Evolutionary conservation across 2,797 vertebrate species (phyloP), one percentile per base, ranked within the genome.

Genomic region (Pteropus rufus): DNA sequence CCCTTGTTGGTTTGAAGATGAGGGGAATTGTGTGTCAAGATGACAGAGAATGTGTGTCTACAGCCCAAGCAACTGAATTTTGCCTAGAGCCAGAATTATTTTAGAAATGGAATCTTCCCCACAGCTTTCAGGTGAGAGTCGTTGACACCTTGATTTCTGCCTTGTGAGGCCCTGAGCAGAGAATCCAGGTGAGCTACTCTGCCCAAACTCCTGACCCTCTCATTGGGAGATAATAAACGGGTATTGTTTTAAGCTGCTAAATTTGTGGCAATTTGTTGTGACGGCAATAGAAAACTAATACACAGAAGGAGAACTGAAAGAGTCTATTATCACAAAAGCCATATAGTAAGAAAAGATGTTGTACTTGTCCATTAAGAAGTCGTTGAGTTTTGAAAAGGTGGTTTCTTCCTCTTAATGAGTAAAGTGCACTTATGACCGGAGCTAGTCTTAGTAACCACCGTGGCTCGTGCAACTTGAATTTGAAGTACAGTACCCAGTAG

Each of bases 331-430:
- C 11, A 49, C 16, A 80, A 91, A 81, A 91, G 72, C 16, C 49
- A 85, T 11, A 18, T 69, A 52, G 69, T 72, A 93, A 85, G 46
- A 46, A 73, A 90, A 79, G 21, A 65, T 90, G 21, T 41, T 36
- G 7, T 72, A 49, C 10, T 89, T 79, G 44, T 29, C 49, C 23
- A 60, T 73, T 79, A 83, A 82, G 34, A 77, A 70, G 26, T 36
- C 36, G 31, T 5, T 91, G 46, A 69, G 29, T 91, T 96, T 95
- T 93, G 76, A 70, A 24, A 90, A 94, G 64, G 36, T 56, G 76
- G 6, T 67, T 77, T 16, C 39, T 84, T 39, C 24, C 44, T 86
- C 16, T 84, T 75, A 89, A 83, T 80, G n/a, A 87, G n/a, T 82
- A 85, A 89, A 26, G 5, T 85, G 29, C 29, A 60, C 24, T 93